phyloP scores from a whole-genome alignment of 2,797 vertebrate species.

The Aplochiton taeniatus region DNA sequence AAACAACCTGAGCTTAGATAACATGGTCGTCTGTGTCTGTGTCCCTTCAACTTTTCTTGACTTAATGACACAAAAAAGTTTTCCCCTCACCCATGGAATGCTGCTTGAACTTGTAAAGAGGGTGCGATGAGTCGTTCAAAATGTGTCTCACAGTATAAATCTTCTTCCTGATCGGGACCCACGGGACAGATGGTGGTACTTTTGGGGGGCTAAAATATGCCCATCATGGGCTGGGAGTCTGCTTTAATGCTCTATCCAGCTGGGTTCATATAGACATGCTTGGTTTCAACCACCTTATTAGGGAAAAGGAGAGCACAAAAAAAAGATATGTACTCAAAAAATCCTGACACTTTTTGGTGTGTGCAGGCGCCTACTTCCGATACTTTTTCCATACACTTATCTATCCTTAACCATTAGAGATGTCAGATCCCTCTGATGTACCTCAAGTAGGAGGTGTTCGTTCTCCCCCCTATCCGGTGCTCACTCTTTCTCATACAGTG shows the following conservation, averaged over 20 bases:
- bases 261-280: slow-evolving; percentile 96
- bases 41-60: not conserved
- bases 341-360: slow-evolving; percentile 88
- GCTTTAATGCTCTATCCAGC: slow-evolving; percentile 92
- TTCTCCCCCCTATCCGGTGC: slow-evolving; percentile 89
- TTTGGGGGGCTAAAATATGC: slow-evolving; percentile 90
- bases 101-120: slow-evolving; percentile 44
- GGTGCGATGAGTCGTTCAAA: slow-evolving; percentile 32
- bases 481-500: slow-evolving; percentile 79
- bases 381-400: slow-evolving; percentile 98
- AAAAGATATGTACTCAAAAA: slow-evolving; percentile 81
- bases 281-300: slow-evolving; percentile 98
- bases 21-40: no score
- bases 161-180: slow-evolving; percentile 60
- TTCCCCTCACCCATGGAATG: slow-evolving; percentile 13
- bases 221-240: slow-evolving; percentile 76
- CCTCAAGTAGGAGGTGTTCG: slow-evolving; percentile 78
- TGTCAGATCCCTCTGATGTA: slow-evolving; percentile 98
- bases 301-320: slow-evolving; percentile 70
- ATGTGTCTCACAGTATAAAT: slow-evolving; percentile 49
- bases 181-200: slow-evolving; percentile 85
- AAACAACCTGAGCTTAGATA: no score
- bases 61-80: slow-evolving; percentile 2
- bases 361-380: slow-evolving; percentile 82
- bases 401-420: slow-evolving; percentile 99